These are phyloP conservation scores for Microctenopoma steveboyesi DNA, from an alignment of 2,797 vertebrate genomes.

Conservation along the genomic window DNA sequence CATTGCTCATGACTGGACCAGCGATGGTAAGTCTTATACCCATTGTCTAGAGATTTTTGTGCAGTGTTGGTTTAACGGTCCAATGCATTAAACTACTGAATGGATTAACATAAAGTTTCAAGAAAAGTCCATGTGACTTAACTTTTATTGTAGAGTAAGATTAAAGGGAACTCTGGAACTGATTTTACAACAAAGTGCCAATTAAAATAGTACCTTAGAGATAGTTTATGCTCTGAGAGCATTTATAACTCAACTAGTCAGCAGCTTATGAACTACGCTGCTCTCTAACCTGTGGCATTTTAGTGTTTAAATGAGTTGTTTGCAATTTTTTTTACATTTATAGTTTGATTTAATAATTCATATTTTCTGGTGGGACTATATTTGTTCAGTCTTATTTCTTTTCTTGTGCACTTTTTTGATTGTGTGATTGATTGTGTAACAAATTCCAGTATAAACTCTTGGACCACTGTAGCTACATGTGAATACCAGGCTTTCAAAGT, in stretches of 20 bases:
- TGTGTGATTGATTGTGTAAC: background rate
- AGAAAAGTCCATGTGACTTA: background rate
- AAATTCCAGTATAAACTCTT: slow-evolving; percentile 15
- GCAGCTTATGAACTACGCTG: too few relatives aligned
- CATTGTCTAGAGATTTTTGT: background rate
- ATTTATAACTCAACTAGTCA: too few relatives aligned
- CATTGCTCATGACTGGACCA: slow-evolving; percentile 95
- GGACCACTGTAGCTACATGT: slow-evolving; percentile 12
- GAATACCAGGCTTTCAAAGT: slow-evolving; percentile 21
- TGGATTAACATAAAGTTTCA: background rate
- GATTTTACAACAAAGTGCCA: background rate
- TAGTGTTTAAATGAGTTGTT: too few relatives aligned
- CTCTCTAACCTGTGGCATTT: too few relatives aligned
- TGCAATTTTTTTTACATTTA: too few relatives aligned
- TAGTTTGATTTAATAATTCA: background rate
- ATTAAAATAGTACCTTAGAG: background rate
- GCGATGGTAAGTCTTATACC: slow-evolving; percentile 87
- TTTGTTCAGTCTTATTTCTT: background rate
- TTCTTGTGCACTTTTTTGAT: background rate
- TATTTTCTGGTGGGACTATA: background rate
- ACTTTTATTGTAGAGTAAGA: background rate
- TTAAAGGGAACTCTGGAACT: background rate
- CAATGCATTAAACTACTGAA: background rate
- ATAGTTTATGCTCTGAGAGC: background rate
- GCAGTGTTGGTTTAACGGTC: background rate